phyloP scores from a whole-genome alignment of 2,113 vertebrate species.

The Thryonomys swinderianus region DNA sequence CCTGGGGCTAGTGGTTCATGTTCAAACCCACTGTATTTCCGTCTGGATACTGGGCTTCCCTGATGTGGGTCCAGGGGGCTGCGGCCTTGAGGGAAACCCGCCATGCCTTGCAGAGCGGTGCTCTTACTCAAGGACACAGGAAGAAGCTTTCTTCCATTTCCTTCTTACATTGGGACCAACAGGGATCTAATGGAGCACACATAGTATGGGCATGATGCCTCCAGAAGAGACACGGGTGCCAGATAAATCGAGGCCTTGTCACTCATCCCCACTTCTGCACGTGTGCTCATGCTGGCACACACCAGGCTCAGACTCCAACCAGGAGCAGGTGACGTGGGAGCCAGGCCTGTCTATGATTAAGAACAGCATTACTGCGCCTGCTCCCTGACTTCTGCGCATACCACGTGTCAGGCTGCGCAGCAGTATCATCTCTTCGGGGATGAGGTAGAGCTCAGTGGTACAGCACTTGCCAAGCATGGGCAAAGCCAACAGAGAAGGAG shows the following conservation, averaged over 20 bases:
- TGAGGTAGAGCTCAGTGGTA: background rate
- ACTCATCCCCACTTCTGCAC: background rate
- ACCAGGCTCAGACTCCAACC: background rate
- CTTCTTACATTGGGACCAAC: background rate
- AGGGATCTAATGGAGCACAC: background rate
- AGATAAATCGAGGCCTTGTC: background rate
- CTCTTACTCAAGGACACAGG: background rate
- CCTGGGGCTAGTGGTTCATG: background rate
- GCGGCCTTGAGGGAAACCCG: background rate
- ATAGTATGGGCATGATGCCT: background rate
- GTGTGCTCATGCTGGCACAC: too few relatives aligned
- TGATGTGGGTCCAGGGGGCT: background rate
- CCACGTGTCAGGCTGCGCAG: background rate
- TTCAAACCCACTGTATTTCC: background rate
- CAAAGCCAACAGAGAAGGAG: background rate
- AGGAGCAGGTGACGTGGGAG: background rate
- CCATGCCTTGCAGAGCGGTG: background rate
- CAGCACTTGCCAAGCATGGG: background rate
- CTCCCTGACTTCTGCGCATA: background rate
- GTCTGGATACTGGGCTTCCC: background rate
- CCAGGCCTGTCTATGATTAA: background rate
- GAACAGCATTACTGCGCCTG: background rate
- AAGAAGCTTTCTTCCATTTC: background rate
- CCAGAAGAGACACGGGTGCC: background rate
- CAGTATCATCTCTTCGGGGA: background rate